A percentile compares a stretch with the other conserved stretches of the same genome.
phyloP scores from a whole-genome alignment of 1,140 invertebrate genomes.

The Eulimnadia texana region DNA sequence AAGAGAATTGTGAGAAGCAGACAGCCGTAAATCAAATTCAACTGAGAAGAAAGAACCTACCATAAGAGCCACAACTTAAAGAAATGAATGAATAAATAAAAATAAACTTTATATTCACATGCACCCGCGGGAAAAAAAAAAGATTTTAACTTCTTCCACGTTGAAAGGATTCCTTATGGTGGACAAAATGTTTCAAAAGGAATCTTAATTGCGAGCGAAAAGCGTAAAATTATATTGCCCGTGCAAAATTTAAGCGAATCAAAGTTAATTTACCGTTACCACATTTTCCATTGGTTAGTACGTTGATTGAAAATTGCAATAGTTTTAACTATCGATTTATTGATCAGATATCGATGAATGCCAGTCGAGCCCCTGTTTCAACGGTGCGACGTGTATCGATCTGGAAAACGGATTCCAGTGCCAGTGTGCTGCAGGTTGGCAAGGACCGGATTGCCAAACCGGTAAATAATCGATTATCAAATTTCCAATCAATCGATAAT shows the following conservation, averaged over 20 bases:
- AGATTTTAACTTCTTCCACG: not conserved
- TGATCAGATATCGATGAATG: constrained; percentile 57
- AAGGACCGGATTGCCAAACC: constrained; percentile 59
- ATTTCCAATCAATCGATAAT: not conserved
- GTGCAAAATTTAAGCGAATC: too few species aligned
- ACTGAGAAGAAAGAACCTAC: too few species aligned
- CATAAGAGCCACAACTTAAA: too few species aligned
- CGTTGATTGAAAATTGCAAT: too few species aligned
- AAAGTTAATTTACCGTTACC: too few species aligned
- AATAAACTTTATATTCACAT: not conserved
- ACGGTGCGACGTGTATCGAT: constrained; percentile 70
- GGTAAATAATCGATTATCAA: constrained; percentile 29
- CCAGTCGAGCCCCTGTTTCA: constrained; percentile 62
- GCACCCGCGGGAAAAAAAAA: too few species aligned
- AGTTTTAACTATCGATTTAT: constrained; percentile 20
- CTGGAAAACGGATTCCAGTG: constrained; percentile 57
- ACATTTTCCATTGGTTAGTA: too few species aligned
- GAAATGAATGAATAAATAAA: not conserved
- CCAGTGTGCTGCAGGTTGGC: constrained; percentile 63
- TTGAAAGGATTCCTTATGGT: not conserved
- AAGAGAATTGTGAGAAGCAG: not conserved
- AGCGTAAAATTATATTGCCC: too few species aligned
- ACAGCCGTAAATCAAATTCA: not conserved
- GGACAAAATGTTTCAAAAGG: not conserved
- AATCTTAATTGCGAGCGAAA: not conserved